Conservation (phyloP, 1,140 invertebrate species). For the Hycleus phaleratus region DNA sequence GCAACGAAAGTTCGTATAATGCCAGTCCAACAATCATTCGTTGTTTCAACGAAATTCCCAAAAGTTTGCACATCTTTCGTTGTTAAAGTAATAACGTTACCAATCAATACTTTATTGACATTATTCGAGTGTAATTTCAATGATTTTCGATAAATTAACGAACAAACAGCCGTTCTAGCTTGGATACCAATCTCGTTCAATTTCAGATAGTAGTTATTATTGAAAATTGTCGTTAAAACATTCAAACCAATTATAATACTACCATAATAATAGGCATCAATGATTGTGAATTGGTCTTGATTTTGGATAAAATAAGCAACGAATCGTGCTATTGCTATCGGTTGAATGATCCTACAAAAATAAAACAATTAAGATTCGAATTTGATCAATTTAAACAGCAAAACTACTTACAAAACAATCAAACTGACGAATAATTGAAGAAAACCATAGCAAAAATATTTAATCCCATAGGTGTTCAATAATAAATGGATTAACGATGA, state of each 20-base stretch:
- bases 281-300: slow-evolving; percentile 40
- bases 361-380: slow-evolving; percentile 18
- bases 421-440: slow-evolving; percentile 46
- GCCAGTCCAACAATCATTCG: slow-evolving; percentile 70
- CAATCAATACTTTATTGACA: slow-evolving; percentile 69
- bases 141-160: slow-evolving; percentile 75
- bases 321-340: slow-evolving; percentile 57
- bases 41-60: slow-evolving; percentile 57
- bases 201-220: slow-evolving; percentile 73
- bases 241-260: slow-evolving; percentile 48
- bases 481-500: slow-evolving; percentile 50
- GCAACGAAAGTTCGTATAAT: too few relatives aligned
- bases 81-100: slow-evolving; percentile 86
- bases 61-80: slow-evolving; percentile 79
- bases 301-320: slow-evolving; percentile 57
- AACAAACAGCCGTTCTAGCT: slow-evolving; percentile 66
- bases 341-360: slow-evolving; percentile 52
- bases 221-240: slow-evolving; percentile 42
- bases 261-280: slow-evolving; percentile 59
- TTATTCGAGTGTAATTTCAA: slow-evolving; percentile 60
- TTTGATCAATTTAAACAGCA: slow-evolving; percentile 4
- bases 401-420: slow-evolving; percentile 42
- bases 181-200: slow-evolving; percentile 68
- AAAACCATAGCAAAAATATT: slow-evolving; percentile 46
- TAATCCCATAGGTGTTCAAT: slow-evolving; percentile 46